Percentiles rank a stretch among this genome's conserved stretches.
Conservation (phyloP, 1,140 invertebrate species). For the Drosophila auraria region DNA sequence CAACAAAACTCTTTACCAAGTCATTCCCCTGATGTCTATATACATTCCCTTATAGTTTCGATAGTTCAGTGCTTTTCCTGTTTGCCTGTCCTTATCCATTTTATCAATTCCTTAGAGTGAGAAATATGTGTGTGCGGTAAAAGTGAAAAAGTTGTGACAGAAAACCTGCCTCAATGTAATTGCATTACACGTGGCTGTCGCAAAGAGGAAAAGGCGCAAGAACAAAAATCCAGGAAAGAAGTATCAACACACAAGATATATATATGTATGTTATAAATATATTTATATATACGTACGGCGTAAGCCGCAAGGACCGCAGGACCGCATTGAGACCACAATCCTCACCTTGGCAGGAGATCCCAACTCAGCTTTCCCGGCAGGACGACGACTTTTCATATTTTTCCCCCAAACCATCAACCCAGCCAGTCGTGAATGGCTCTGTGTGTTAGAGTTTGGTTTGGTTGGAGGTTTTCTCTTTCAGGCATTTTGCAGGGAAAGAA, state of each 20-base stretch:
- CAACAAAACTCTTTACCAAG: constrained; percentile 2
- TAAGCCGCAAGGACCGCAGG: constrained; percentile 48
- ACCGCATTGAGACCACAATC: constrained; percentile 63
- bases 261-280: neutral
- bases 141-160: constrained; percentile 70
- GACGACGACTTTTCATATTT: constrained; percentile 79
- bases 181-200: constrained; percentile 74
- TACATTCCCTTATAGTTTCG: constrained; percentile 17
- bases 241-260: constrained; percentile 1
- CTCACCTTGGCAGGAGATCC: constrained; percentile 48
- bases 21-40: constrained; percentile 7
- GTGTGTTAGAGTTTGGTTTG: constrained; percentile 10
- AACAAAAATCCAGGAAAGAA: constrained; percentile 5
- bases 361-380: constrained; percentile 52
- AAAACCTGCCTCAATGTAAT: constrained; percentile 76
- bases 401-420: constrained; percentile 37
- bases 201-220: constrained; percentile 39
- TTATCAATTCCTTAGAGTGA: constrained; percentile 53
- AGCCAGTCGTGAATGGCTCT: constrained; percentile 41
- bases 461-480: constrained; percentile 24
- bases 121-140: constrained; percentile 23
- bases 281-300: constrained; percentile 2
- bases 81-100: constrained; percentile 21
- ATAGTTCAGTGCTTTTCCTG: constrained; percentile 14
- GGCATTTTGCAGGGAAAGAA: constrained; percentile 16